Evolutionary conservation across 23 tunicate species (phyloP), one percentile per base, ranked within the genome.

Genomic region (Pegea sp.): DNA sequence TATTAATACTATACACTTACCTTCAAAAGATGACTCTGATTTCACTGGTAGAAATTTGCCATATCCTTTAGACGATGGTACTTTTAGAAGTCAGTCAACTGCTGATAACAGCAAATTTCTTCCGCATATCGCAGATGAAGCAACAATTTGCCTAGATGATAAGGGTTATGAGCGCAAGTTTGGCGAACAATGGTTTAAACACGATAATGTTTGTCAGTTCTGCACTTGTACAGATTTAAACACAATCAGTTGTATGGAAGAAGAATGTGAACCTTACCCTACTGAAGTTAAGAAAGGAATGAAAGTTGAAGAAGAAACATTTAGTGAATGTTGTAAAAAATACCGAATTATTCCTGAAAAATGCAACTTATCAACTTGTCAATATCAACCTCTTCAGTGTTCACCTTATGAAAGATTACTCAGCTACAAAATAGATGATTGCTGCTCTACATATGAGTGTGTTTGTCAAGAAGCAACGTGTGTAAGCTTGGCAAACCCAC

Each of bases 381-480:
- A 79, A 52, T 79, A 38, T 52, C 72, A 79, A 28, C 93, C 93
- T 26, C 33, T 71, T 5, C 42, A 33, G 7, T 79, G 93, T 42
- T 58, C 71, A 11, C 42, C 59, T 0, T 64, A 53, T 59, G 72
- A 79, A 65, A 48, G 30, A 30, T 19, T 70, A 52, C 50, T 69
- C 1, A 29, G 68, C 3, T 66, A 71, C 31, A 52, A 49, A n/a
- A 52, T 77, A 22, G 90, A 88, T 59, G 64, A 62, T 11, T 88
- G 97, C 31, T 88, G 97, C 55, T 70, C 72, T 11, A 63, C 88
- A 26, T 88, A 69, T 33, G 88, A 88, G 46, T 88, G 97, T 44
- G 79, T 69, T 11, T 88, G 97, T 48, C 75, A 77, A 34, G 67
- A 69, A 49, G 18, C 53, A 44, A 69, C 60, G 32, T 88, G 97